These are phyloP conservation scores for Sminthurides aquaticus DNA, from an alignment of 2,888 invertebrate genomes.

Conservation along the genomic window DNA sequence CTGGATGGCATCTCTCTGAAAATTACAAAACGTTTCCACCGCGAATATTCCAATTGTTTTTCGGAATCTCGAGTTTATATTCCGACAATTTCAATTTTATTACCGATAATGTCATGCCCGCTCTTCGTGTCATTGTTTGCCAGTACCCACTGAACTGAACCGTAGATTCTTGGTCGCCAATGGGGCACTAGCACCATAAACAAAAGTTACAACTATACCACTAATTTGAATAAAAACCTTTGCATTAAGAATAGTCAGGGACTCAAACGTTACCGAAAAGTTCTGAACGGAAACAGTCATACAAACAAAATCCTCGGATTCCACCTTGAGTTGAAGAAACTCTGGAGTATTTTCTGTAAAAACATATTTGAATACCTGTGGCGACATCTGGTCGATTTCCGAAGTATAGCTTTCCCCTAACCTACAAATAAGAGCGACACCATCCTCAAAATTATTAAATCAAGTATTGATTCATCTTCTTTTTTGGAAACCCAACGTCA, in stretches of 20 bases:
- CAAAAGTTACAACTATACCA: too few species aligned
- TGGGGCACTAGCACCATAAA: conserved; percentile 79
- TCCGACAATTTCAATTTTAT: neutral
- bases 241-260: neutral
- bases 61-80: neutral
- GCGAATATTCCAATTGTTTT: too few species aligned
- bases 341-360: conserved; percentile 51
- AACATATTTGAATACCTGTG: conserved; percentile 57
- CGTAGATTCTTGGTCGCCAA: conserved; percentile 69
- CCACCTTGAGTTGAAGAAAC: conserved; percentile 57
- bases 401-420: conserved; percentile 42
- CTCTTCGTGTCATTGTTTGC: conserved; percentile 67
- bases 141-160: conserved; percentile 66
- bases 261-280: conserved; percentile 33
- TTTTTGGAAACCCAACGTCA: neutral
- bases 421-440: conserved; percentile 37
- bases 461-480: conserved; percentile 5
- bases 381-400: conserved; percentile 53
- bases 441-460: too few species aligned
- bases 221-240: too few species aligned
- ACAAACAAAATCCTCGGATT: conserved; percentile 59
- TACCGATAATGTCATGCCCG: conserved; percentile 69
- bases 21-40: neutral
- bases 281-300: conserved; percentile 71
- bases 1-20: conserved; percentile 54